These are phyloP conservation scores for Rhyacophila brunnea DNA, from an alignment of 1,140 invertebrate species.

Conservation along the genomic window DNA sequence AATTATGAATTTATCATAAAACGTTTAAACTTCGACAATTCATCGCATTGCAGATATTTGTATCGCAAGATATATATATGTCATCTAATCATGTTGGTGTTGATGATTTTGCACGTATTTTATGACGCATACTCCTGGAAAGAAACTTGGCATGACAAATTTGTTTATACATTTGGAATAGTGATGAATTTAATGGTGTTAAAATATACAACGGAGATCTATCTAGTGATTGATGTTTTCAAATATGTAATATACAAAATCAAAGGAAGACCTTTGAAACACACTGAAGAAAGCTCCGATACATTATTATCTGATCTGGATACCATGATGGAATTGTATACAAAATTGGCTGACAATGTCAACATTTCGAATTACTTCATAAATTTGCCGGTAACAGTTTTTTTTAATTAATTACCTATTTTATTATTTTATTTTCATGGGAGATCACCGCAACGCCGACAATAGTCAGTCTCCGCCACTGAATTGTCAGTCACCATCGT, in stretches of 20 bases:
- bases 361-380: neutral
- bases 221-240: neutral
- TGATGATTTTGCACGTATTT: neutral
- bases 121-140: neutral
- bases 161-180: neutral
- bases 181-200: neutral
- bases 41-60: neutral
- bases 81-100: neutral
- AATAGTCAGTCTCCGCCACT: too few species aligned
- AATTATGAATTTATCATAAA: too few species aligned
- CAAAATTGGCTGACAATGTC: neutral
- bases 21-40: too few species aligned
- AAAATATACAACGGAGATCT: neutral
- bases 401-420: too few species aligned
- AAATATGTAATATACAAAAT: too few species aligned
- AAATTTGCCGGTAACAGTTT: neutral
- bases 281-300: too few species aligned
- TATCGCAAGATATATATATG: neutral
- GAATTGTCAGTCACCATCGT: too few species aligned
- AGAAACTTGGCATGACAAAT: neutral
- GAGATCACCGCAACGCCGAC: too few species aligned
- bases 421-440: too few species aligned
- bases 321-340: neutral
- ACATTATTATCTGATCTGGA: neutral
- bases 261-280: too few species aligned